Conservation (phyloP, 1,140 invertebrate species). For the Trichonephila clavata region DNA sequence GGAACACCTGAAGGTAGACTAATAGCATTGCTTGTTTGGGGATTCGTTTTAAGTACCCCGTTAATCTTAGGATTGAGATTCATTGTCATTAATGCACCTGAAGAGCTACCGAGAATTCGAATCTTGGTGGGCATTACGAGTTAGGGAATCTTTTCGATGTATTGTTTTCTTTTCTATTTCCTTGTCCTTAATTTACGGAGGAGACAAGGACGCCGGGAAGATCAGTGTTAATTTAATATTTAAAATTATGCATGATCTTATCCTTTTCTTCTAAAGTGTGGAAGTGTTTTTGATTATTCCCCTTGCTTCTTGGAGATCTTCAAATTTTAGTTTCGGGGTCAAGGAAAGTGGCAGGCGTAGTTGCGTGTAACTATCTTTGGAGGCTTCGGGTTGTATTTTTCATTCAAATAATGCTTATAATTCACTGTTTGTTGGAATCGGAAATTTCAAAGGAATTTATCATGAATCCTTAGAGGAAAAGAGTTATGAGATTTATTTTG, state of each 20-base stretch:
- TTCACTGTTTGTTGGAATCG: no score
- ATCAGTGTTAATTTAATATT: neutral
- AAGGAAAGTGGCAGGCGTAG: neutral
- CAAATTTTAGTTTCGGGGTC: neutral
- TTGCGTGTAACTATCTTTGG: neutral
- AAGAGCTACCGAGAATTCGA: neutral
- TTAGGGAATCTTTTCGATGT: neutral
- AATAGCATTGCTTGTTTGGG: neutral
- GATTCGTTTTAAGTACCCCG: neutral
- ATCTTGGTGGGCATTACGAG: neutral
- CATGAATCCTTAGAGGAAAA: no score
- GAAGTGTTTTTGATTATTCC: neutral
- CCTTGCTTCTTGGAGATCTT: neutral
- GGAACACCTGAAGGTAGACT: neutral
- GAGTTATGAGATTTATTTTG: no score
- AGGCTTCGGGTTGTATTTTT: no score
- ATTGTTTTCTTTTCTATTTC: neutral
- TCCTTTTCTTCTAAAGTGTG: neutral
- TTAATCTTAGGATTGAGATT: neutral
- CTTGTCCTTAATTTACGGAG: slow-evolving; percentile 1
- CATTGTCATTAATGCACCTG: neutral
- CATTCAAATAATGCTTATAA: no score
- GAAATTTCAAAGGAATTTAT: no score
- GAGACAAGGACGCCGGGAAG: neutral
- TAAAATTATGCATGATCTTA: neutral